Percentiles rank a stretch among this genome's conserved stretches.
Conservation (phyloP, 2,113 vertebrate species). For the Salminus brasiliensis region DNA sequence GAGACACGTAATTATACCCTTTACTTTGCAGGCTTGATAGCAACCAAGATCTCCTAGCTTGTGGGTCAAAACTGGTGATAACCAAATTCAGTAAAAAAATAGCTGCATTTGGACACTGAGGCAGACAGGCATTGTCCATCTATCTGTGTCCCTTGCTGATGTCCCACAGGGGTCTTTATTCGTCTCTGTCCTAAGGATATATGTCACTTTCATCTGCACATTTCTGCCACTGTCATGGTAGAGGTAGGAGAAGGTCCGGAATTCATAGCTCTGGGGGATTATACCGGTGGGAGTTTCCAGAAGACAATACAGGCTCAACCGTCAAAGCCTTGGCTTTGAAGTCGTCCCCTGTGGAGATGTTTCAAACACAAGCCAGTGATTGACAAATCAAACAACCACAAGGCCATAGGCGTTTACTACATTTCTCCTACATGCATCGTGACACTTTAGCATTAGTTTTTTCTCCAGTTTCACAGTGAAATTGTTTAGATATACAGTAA, state of each 20-base stretch:
- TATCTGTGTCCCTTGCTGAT: not conserved
- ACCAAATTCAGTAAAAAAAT: not conserved
- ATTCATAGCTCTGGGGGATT: not conserved
- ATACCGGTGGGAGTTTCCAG: not conserved
- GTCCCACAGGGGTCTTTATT: not conserved
- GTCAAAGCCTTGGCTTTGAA: not conserved
- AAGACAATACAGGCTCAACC: not conserved
- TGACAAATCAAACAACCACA: not conserved
- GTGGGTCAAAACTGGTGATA: too few relatives aligned
- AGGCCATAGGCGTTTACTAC: not conserved
- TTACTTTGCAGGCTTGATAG: too few relatives aligned
- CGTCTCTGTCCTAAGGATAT: not conserved
- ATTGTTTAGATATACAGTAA: not conserved
- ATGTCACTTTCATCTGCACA: conserved; percentile 1
- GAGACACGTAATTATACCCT: too few relatives aligned
- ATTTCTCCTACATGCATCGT: not conserved
- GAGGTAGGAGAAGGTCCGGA: not conserved
- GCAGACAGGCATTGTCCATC: not conserved
- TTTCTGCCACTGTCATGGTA: not conserved
- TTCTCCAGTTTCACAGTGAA: not conserved
- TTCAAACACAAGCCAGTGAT: not conserved
- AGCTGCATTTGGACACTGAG: not conserved
- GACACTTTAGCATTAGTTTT: not conserved
- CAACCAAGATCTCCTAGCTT: too few relatives aligned
- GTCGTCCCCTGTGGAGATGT: not conserved